These are phyloP conservation scores for Dastarcus helophoroides DNA, from an alignment of 2,888 invertebrate species.

Conservation along the genomic window DNA sequence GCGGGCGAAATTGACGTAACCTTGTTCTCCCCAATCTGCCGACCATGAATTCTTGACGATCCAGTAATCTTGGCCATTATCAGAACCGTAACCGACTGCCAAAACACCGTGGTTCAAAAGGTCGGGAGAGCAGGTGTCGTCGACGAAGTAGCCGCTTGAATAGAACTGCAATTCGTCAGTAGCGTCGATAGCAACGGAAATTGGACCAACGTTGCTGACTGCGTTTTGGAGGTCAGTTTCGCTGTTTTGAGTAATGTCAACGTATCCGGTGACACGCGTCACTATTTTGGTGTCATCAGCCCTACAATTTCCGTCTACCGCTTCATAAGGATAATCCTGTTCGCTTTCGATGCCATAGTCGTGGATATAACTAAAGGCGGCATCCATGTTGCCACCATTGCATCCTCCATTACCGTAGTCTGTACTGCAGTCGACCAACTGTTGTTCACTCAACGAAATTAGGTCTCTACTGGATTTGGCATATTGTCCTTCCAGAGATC, in stretches of 20 bases:
- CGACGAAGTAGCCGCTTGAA: constrained; percentile 63
- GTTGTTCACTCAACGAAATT: constrained; percentile 53
- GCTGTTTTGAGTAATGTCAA: constrained; percentile 55
- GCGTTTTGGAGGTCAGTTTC: constrained; percentile 62
- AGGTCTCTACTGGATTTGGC: constrained; percentile 31
- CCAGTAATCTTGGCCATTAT: constrained; percentile 47
- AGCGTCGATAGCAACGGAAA: constrained; percentile 80
- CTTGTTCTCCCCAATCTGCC: constrained; percentile 21
- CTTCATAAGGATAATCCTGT: constrained; percentile 10
- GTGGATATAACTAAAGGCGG: constrained; percentile 8
- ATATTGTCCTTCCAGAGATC: constrained; percentile 72
- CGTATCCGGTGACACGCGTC: constrained; percentile 44
- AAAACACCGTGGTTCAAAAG: constrained; percentile 71
- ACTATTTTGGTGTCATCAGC: constrained; percentile 6
- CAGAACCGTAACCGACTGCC: constrained; percentile 65
- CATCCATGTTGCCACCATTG: constrained; percentile 9
- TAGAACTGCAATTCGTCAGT: constrained; percentile 62
- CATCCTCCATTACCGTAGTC: constrained; percentile 28
- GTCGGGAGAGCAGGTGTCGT: constrained; percentile 53
- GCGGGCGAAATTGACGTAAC: constrained; percentile 19
- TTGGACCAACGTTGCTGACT: constrained; percentile 69
- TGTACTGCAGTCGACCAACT: constrained; percentile 62
- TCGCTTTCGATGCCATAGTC: constrained; percentile 8
- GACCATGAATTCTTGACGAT: constrained; percentile 57
- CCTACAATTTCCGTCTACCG: constrained; percentile 14